Evolutionary conservation across 2,113 vertebrate species (phyloP).

Genomic region (Corapipo altera): DNA sequence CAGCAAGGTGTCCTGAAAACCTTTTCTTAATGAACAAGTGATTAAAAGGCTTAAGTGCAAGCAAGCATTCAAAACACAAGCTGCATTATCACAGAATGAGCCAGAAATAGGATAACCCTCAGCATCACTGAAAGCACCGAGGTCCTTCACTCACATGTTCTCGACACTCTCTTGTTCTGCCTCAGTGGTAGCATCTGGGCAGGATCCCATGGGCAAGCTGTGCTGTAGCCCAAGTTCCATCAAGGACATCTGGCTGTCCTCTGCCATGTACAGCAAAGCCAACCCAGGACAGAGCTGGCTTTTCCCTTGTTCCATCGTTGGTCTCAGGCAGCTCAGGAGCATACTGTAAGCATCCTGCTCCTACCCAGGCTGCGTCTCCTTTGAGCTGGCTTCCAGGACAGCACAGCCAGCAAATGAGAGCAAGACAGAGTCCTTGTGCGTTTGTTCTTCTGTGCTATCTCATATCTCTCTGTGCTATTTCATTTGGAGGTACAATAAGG

Average conservation of each 20-base stretch:
- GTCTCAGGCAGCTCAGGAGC: neutral
- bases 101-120: slow-evolving; percentile 34
- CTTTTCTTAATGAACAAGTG: slow-evolving; percentile 69
- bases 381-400: neutral
- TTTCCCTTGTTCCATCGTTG: neutral
- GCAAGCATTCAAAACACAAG: slow-evolving; percentile 52
- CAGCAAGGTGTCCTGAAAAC: slow-evolving; percentile 64
- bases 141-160: neutral
- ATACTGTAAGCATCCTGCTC: fast-evolving
- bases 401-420: neutral
- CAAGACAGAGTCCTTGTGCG: fast-evolving
- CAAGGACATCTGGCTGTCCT: neutral
- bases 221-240: neutral
- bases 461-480: neutral
- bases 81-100: slow-evolving; percentile 39
- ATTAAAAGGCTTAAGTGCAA: slow-evolving; percentile 66
- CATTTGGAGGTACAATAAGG: neutral
- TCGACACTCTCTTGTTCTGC: neutral
- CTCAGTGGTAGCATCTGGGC: neutral
- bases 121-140: neutral
- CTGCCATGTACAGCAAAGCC: neutral
- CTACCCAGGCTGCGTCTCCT: neutral
- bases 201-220: neutral
- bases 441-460: neutral
- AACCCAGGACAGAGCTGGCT: neutral